phyloP scores from a whole-genome alignment of 2,113 vertebrate genomes.

The Lophius piscatorius region DNA sequence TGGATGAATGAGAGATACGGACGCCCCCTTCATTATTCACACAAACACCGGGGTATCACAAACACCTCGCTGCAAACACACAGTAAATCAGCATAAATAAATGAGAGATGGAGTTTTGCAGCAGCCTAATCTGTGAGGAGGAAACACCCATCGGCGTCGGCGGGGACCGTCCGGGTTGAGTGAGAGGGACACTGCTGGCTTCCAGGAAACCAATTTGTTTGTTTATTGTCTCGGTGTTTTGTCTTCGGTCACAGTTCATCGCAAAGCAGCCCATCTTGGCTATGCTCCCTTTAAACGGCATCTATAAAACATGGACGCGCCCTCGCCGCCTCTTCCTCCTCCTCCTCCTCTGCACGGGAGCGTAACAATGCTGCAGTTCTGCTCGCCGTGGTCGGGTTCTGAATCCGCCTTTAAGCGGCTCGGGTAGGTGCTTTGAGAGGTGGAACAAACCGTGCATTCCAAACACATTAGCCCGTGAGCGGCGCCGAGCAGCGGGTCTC shows the following conservation, averaged over 20 bases:
- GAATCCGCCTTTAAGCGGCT: slow-evolving; percentile 61
- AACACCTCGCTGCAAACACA: slow-evolving; percentile 45
- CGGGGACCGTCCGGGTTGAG: slow-evolving; percentile 54
- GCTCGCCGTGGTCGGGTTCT: slow-evolving; percentile 44
- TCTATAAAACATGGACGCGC: slow-evolving; percentile 77
- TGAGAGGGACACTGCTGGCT: slow-evolving; percentile 69
- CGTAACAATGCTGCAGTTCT: slow-evolving; percentile 55
- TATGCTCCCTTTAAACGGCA: slow-evolving; percentile 79
- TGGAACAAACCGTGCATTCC: slow-evolving; percentile 68
- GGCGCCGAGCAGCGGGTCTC: slow-evolving; percentile 47
- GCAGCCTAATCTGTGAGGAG: slow-evolving; percentile 64
- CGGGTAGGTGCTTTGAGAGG: slow-evolving; percentile 49
- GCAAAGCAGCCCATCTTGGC: slow-evolving; percentile 69
- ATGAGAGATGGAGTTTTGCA: slow-evolving; percentile 70
- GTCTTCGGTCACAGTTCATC: slow-evolving; percentile 78
- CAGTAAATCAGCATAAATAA: slow-evolving; percentile 68
- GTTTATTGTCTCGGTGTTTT: slow-evolving; percentile 82
- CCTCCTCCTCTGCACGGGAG: slow-evolving; percentile 41
- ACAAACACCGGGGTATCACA: slow-evolving; percentile 1
- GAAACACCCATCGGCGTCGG: slow-evolving; percentile 48
- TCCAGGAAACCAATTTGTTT: slow-evolving; percentile 81
- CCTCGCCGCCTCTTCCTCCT: slow-evolving; percentile 24
- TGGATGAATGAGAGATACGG: slow-evolving; percentile 1
- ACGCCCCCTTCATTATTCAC: slow-evolving; percentile 1
- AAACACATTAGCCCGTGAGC: slow-evolving; percentile 63